Conservation (phyloP, 2,888 invertebrate species). For the Drosophila atripex region DNA sequence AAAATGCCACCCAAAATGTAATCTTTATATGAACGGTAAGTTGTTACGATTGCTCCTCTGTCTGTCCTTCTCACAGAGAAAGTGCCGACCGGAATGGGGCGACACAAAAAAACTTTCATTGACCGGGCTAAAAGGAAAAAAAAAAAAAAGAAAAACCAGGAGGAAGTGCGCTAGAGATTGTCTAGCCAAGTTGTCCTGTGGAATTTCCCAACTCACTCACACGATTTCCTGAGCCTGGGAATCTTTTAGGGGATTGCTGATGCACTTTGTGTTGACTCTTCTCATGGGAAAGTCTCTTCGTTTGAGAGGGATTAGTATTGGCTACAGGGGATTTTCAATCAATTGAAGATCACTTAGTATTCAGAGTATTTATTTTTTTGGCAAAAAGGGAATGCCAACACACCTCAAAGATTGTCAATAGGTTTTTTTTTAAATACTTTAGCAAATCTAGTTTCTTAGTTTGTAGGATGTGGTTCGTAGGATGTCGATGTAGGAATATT, state of each 20-base stretch:
- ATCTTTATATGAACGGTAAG: conserved; percentile 57
- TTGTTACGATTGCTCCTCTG: conserved; percentile 20
- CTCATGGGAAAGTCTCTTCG: conserved; percentile 27
- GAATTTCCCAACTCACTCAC: conserved; percentile 25
- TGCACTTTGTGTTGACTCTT: conserved; percentile 37
- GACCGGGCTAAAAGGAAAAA: conserved; percentile 37
- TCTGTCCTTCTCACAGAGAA: conserved; percentile 40
- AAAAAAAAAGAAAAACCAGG: not conserved
- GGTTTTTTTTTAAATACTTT: not conserved
- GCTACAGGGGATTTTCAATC: conserved; percentile 19
- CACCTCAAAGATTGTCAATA: not conserved
- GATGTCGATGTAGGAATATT: too few relatives aligned
- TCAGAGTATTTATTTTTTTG: not conserved
- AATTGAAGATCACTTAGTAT: conserved; percentile 31
- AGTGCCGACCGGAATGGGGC: conserved; percentile 37
- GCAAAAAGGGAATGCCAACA: not conserved
- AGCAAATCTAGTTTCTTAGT: too few relatives aligned
- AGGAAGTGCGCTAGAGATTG: conserved; percentile 17
- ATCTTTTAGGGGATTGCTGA: conserved; percentile 13
- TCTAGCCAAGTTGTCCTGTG: conserved; percentile 21
- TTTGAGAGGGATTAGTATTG: conserved; percentile 30
- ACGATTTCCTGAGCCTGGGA: conserved; percentile 27
- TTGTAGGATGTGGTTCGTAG: too few relatives aligned
- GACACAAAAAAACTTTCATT: conserved; percentile 64
- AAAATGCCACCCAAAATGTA: conserved; percentile 74